phyloP scores from a whole-genome alignment of 2,888 invertebrate species.

The Villa cingulata region DNA sequence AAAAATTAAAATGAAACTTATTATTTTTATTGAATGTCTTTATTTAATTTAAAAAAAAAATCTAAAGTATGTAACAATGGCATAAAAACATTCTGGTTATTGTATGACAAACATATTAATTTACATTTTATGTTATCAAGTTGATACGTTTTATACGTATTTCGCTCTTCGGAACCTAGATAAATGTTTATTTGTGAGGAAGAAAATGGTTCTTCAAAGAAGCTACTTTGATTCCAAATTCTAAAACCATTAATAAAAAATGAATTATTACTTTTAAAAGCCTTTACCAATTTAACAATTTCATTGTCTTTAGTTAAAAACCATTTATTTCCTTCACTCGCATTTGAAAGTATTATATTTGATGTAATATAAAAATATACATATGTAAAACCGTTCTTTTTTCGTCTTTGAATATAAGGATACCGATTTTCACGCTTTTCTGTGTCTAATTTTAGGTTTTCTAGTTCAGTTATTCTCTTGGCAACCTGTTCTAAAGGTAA shows the following conservation, averaged over 20 bases:
- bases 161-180: slow-evolving; percentile 7
- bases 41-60: too few relatives aligned
- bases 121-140: slow-evolving; percentile 10
- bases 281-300: slow-evolving; percentile 8
- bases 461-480: slow-evolving; percentile 15
- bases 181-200: too few relatives aligned
- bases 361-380: neutral
- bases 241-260: slow-evolving; percentile 9
- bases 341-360: neutral
- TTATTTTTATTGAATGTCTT: too few relatives aligned
- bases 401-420: too few relatives aligned
- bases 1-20: too few relatives aligned
- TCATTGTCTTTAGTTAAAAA: slow-evolving; percentile 14
- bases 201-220: slow-evolving; percentile 11
- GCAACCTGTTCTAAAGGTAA: slow-evolving; percentile 16
- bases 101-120: neutral
- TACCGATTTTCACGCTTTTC: too few relatives aligned
- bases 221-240: slow-evolving; percentile 6
- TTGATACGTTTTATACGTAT: slow-evolving; percentile 8
- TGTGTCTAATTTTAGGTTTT: neutral
- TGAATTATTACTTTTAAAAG: slow-evolving; percentile 5
- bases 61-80: neutral
- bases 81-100: neutral
- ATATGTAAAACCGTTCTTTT: too few relatives aligned
- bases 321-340: slow-evolving; percentile 14